Evolutionary conservation across 2,797 vertebrate species (phyloP), one percentile per base, ranked within the genome.

Genomic region (Tachyglossus aculeatus): DNA sequence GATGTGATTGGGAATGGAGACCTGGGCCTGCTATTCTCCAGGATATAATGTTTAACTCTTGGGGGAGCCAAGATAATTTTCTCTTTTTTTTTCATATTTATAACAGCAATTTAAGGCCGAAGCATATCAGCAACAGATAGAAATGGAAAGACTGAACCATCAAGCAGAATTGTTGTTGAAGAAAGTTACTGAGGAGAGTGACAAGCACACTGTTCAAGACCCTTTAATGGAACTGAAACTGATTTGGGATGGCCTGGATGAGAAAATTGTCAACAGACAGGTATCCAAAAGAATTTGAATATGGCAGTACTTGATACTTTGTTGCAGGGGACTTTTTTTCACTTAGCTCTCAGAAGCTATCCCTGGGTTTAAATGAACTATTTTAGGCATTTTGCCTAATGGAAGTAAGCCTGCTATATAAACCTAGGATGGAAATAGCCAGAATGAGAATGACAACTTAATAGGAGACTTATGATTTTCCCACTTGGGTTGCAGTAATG

Each of bases 81-180:
- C 6, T 68, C 19, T 74, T 67, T 69, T 39, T 39, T 27, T 2
- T 1, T 75, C 77, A 9, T 67, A 7, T 58, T 62, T 80, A 33
- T 57, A 31, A 34, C 60, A 99, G 98, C 95, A 96, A 94, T 99
- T 96, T 90, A 99, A 99, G 91, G 92, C 93, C 12, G 98, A 97
- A 78, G 93, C 96, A 0, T 99, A 99, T 89, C 97, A 98, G 71
- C 96, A 98, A 33, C 98, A 99, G 91, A 99, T 99, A 63, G 98
- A 99, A 90, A 96, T 98, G 96, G 98, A 99, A 91, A 95, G 95
- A 25, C 86, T 99, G 73, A 98, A 96, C 88, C 97, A 99, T 85
- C 97, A 98, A 86, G 95, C 96, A 1, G 94, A 97, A 25, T 89
- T 99, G 40, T 91, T 99, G 68, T 92, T 98, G 71, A 99, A 97